Evolutionary conservation across 2,888 invertebrate genomes (phyloP).

Genomic region (Lapara coniferarum): DNA sequence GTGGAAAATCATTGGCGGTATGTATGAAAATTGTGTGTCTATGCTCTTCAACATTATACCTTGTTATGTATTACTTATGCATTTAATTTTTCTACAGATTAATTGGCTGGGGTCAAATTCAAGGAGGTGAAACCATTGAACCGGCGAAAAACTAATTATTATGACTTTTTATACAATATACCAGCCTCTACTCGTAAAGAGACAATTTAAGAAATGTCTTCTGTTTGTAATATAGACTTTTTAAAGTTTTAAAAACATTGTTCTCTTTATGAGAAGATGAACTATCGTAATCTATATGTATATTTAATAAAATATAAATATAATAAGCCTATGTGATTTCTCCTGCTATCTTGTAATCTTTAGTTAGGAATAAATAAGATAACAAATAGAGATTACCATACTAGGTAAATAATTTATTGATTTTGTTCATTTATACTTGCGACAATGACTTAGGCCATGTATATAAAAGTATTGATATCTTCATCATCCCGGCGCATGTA

Average conservation of each 20-base stretch:
- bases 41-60: background rate
- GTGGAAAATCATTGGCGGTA: slow-evolving; percentile 99
- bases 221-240: slow-evolving; percentile 28
- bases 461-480: slow-evolving; percentile 98
- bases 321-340: slow-evolving; percentile 1
- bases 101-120: slow-evolving; percentile 99
- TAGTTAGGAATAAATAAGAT: slow-evolving; percentile 15
- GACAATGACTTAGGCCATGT: slow-evolving; percentile 90
- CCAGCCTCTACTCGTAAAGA: background rate
- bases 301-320: slow-evolving; percentile 38
- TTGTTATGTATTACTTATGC: background rate
- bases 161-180: slow-evolving; percentile 66
- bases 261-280: slow-evolving; percentile 13
- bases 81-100: slow-evolving; percentile 84
- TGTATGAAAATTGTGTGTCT: slow-evolving; percentile 42
- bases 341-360: background rate
- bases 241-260: slow-evolving; percentile 12
- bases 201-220: slow-evolving; percentile 29
- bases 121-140: slow-evolving; percentile 97
- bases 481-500: slow-evolving; percentile 98
- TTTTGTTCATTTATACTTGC: slow-evolving; percentile 57
- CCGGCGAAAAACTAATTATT: slow-evolving; percentile 85
- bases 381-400: slow-evolving; percentile 39
- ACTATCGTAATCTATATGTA: slow-evolving; percentile 22
- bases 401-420: slow-evolving; percentile 72